These are phyloP conservation scores for Axis porcinus DNA, from an alignment of 2,113 vertebrate genomes.

Conservation along the genomic window DNA sequence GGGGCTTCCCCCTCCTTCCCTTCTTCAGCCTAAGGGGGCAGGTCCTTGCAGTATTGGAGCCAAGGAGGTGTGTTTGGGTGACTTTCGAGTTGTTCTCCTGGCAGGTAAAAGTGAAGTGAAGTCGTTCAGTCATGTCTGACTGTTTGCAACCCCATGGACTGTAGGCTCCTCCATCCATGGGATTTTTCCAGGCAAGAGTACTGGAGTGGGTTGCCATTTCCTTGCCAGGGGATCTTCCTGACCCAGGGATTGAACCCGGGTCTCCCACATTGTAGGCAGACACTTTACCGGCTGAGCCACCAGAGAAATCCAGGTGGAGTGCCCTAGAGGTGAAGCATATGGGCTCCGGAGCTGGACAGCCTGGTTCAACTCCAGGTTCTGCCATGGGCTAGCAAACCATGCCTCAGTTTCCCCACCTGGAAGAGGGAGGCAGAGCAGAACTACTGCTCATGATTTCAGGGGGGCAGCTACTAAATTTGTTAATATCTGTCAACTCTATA, in stretches of 20 bases:
- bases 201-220: background rate
- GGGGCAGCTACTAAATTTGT: background rate
- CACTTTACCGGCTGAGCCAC: background rate
- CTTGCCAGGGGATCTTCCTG: background rate
- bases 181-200: background rate
- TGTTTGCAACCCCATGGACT: background rate
- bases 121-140: background rate
- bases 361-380: background rate
- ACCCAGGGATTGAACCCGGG: rapidly evolving
- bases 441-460: background rate
- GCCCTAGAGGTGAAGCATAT: background rate
- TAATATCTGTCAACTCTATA: background rate
- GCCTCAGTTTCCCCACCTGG: background rate
- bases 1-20: background rate
- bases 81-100: background rate
- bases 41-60: background rate
- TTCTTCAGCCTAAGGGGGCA: background rate
- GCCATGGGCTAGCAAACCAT: background rate
- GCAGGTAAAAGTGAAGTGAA: background rate
- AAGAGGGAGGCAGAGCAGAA: background rate
- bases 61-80: background rate
- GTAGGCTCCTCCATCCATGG: background rate
- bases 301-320: background rate
- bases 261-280: rapidly evolving
- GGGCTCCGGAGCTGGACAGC: background rate